Evolutionary conservation across 1,140 invertebrate species (phyloP), one percentile per base, ranked within the genome.

Genomic region (Hycleus phaleratus): DNA sequence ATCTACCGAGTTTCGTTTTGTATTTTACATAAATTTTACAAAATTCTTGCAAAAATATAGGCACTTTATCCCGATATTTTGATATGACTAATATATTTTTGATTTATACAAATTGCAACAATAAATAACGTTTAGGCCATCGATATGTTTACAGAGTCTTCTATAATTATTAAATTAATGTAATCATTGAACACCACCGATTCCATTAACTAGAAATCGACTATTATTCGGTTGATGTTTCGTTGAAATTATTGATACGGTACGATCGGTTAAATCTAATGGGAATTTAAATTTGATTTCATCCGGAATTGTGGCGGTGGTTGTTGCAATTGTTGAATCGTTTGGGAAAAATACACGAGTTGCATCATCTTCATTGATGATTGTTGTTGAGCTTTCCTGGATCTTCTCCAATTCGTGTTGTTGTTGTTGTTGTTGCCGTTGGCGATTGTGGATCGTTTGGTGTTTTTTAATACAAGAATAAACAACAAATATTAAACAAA

Each of bases 201-300:
- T 69, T 6, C 71, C 71, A 49, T 73, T 73, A 24, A 68, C 64
- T 44, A 73, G 53, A 26, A 62, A 5, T 7, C 32, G 4, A 7
- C 32, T 32, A 32, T 32, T 32, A 32, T 61, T 43, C 62, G 58
- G 40, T 42, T 10, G 38, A 70, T 62, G 49, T 73, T 59, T 66
- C 68, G 52, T 73, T 72, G 58, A 72, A 69, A 74, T 74, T 6
- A 71, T 74, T 6, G 68, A 69, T 8, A 74, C 69, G 4, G 67
- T 70, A 25, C 65, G 58, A 44, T 74, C 70, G 10, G 65, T 72
- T 40, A 74, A 57, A 60, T 74, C 71, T 52, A 74, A 61, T 8
- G 72, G 69, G 64, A 75, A 74, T 58, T 74, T 74, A 52, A 75
- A 75, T 56, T 66, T 74, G 32, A 75, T 70, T 49, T 74, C 70